Evolutionary conservation across 2,888 invertebrate genomes (phyloP).

Genomic region (Drosophila phalerata): DNA sequence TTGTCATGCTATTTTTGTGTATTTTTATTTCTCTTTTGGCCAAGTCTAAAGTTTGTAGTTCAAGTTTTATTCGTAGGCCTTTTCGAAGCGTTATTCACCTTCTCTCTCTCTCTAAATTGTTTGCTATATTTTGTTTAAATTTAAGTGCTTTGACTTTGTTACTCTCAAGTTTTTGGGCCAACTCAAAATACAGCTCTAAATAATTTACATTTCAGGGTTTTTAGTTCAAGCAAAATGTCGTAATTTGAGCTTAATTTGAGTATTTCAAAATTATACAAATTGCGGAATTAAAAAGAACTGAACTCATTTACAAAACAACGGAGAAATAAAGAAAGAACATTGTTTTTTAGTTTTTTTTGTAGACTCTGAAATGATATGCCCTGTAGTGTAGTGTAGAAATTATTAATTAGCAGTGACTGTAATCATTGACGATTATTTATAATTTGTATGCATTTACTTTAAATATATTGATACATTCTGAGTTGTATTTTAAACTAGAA

Average conservation of each 20-base stretch:
- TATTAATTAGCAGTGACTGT: too few relatives aligned
- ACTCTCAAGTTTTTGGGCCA: conserved; percentile 60
- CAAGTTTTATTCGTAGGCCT: conserved; percentile 67
- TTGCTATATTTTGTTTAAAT: conserved; percentile 18
- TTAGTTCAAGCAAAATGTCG: conserved; percentile 44
- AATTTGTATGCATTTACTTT: too few relatives aligned
- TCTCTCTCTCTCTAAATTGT: conserved; percentile 32
- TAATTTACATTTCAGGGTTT: conserved; percentile 42
- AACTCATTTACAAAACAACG: background rate
- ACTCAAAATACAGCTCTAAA: conserved; percentile 62
- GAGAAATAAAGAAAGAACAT: background rate
- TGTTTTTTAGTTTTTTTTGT: background rate
- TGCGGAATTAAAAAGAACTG: background rate
- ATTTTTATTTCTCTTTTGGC: conserved; percentile 39
- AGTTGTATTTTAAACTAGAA: too few relatives aligned
- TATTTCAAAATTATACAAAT: conserved; percentile 24
- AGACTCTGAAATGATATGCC: background rate
- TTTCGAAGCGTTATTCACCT: conserved; percentile 65
- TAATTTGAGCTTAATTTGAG: conserved; percentile 38
- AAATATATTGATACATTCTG: too few relatives aligned
- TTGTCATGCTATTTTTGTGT: conserved; percentile 45
- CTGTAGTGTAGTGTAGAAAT: conserved; percentile 5
- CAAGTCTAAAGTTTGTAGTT: conserved; percentile 73
- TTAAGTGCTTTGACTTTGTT: conserved; percentile 70
- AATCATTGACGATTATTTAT: too few relatives aligned